Evolutionary conservation across 1,140 invertebrate species (phyloP).

Genomic region (Lordiphosa clarofinis): DNA sequence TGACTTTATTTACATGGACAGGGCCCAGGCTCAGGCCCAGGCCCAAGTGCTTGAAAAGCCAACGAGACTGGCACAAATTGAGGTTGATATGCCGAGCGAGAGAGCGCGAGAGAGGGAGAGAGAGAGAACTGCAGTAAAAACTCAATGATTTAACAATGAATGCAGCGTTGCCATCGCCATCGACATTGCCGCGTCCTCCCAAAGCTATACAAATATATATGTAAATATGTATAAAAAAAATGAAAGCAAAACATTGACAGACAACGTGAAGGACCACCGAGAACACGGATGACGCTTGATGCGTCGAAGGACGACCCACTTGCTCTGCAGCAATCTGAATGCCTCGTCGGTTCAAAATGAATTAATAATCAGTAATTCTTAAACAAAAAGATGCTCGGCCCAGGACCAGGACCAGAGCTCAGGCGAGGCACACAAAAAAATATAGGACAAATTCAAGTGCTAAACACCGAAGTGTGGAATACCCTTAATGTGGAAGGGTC

Average conservation of each 20-base stretch:
- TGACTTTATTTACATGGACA: conserved; percentile 70
- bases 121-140: conserved; percentile 72
- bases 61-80: conserved; percentile 49
- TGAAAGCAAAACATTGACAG: conserved; percentile 75
- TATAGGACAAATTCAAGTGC: neutral
- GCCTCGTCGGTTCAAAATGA: conserved; percentile 75
- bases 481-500: conserved; percentile 1
- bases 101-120: conserved; percentile 8
- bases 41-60: conserved; percentile 22
- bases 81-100: conserved; percentile 53
- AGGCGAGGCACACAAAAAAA: conserved; percentile 12
- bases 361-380: conserved; percentile 78
- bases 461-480: conserved; percentile 8
- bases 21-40: conserved; percentile 24
- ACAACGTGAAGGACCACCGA: conserved; percentile 53
- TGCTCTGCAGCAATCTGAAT: conserved; percentile 70
- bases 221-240: conserved; percentile 29
- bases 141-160: conserved; percentile 77
- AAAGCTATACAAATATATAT: conserved; percentile 62
- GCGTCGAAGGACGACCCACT: conserved; percentile 64
- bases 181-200: conserved; percentile 25
- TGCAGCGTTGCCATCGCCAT: conserved; percentile 51
- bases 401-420: neutral
- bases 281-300: conserved; percentile 17
- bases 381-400: conserved; percentile 53